A percentile compares a stretch with the other conserved stretches of the same genome.
Evolutionary conservation across 2,113 vertebrate species (phyloP).

Genomic region (Equus quagga): DNA sequence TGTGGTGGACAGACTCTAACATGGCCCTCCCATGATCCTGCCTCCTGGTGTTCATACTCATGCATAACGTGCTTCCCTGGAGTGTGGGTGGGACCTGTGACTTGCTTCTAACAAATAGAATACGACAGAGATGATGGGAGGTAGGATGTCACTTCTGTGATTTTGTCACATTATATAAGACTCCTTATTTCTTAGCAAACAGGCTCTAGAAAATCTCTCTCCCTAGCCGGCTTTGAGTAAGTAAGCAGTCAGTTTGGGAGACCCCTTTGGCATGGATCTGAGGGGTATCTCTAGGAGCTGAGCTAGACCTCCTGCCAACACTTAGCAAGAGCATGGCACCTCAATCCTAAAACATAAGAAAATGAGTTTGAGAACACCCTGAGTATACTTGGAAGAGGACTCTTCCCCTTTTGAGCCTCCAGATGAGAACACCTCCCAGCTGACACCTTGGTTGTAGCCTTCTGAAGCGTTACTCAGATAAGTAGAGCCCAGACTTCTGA

Average conservation of each 20-base stretch:
- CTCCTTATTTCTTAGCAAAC: background rate
- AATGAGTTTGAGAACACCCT: background rate
- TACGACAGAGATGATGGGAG: background rate
- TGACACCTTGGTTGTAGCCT: background rate
- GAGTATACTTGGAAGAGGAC: background rate
- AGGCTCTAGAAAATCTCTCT: background rate
- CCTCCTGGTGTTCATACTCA: background rate
- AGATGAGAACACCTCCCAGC: background rate
- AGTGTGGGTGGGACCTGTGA: too few species aligned
- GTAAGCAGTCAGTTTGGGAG: background rate
- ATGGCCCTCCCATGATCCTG: background rate
- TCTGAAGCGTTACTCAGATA: background rate
- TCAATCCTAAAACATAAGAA: background rate
- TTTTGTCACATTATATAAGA: background rate
- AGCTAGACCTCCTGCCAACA: background rate
- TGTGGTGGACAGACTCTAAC: background rate
- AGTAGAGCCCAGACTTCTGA: background rate
- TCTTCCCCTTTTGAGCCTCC: background rate
- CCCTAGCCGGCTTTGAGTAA: background rate
- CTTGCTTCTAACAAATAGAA: background rate
- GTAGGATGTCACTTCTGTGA: background rate
- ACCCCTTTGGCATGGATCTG: background rate
- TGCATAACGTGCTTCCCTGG: background rate
- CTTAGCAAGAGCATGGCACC: background rate
- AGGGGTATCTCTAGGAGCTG: background rate